These are phyloP conservation scores for Drosophila meridionalis DNA, from an alignment of 2,888 invertebrate genomes.

Conservation along the genomic window DNA sequence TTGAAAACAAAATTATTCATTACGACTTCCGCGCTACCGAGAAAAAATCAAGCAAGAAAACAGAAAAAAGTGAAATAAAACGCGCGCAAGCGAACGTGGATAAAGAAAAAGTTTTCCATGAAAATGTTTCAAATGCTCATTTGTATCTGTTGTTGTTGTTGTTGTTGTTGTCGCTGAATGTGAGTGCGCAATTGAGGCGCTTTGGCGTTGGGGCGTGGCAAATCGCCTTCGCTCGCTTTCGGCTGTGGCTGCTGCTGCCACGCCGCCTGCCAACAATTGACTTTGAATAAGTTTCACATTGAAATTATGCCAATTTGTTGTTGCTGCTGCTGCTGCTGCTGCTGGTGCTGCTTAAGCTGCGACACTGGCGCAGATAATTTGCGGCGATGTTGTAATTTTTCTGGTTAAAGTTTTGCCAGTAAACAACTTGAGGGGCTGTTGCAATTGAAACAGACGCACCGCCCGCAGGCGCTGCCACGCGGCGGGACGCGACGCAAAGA, in stretches of 20 bases:
- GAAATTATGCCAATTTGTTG: slow-evolving; percentile 73
- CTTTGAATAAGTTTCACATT: slow-evolving; percentile 76
- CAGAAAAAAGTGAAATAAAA: slow-evolving; percentile 29
- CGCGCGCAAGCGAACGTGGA: slow-evolving; percentile 46
- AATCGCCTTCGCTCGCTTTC: slow-evolving; percentile 40
- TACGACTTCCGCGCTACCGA: slow-evolving; percentile 74
- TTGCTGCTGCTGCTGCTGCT: slow-evolving; percentile 39
- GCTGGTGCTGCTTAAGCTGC: slow-evolving; percentile 53
- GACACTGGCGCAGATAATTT: slow-evolving; percentile 68
- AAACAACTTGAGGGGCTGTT: slow-evolving; percentile 58
- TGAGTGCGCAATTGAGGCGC: slow-evolving; percentile 24
- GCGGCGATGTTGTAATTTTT: slow-evolving; percentile 60
- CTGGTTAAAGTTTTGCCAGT: slow-evolving; percentile 58
- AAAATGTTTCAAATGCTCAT: slow-evolving; percentile 75
- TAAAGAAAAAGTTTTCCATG: slow-evolving; percentile 71
- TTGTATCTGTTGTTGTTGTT: slow-evolving; percentile 55
- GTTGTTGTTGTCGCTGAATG: slow-evolving; percentile 36
- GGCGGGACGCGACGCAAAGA: background rate
- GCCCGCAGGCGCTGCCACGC: background rate
- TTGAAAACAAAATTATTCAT: slow-evolving; percentile 78
- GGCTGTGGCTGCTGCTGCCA: slow-evolving; percentile 19
- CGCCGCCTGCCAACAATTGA: slow-evolving; percentile 70
- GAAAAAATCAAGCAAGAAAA: slow-evolving; percentile 1
- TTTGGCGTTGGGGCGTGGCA: slow-evolving; percentile 43
- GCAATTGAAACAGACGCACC: slow-evolving; percentile 36